Evolutionary conservation across 2,797 vertebrate species (phyloP).

Genomic region (Gymnopithys bicolor): DNA sequence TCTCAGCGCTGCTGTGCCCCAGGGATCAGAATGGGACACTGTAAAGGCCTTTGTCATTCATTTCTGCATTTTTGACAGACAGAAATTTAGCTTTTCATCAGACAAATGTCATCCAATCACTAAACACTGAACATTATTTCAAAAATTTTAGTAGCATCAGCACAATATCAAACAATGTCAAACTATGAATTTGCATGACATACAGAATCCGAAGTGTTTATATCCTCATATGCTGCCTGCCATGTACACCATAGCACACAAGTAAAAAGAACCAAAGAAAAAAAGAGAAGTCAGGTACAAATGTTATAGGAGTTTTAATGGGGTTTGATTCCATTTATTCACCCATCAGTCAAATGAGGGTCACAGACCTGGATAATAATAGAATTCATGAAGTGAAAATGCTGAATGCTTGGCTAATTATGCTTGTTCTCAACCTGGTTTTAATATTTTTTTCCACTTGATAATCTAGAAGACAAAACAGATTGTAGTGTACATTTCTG

Average conservation of each 20-base stretch:
- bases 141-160: slow-evolving; percentile 57
- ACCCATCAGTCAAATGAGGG: background rate
- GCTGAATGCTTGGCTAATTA: slow-evolving; percentile 39
- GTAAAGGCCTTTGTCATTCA: slow-evolving; percentile 63
- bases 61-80: slow-evolving; percentile 60
- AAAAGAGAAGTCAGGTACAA: background rate
- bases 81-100: slow-evolving; percentile 59
- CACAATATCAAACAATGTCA: slow-evolving; percentile 32
- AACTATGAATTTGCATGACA: slow-evolving; percentile 18
- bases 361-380: background rate
- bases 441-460: slow-evolving; percentile 20
- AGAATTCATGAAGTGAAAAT: slow-evolving; percentile 44
- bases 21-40: slow-evolving; percentile 68
- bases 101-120: slow-evolving; percentile 61
- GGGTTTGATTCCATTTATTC: slow-evolving; percentile 10
- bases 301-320: background rate
- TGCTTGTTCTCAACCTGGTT: background rate
- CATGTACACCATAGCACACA: background rate
- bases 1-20: slow-evolving; percentile 52
- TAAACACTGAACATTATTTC: slow-evolving; percentile 55
- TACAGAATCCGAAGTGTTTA: background rate
- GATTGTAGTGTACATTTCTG: background rate
- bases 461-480: background rate
- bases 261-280: background rate
- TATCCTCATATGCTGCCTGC: background rate